Evolutionary conservation across 1,140 invertebrate genomes (phyloP), one percentile per base, ranked within the genome.

Genomic region (Glossosoma conforme): DNA sequence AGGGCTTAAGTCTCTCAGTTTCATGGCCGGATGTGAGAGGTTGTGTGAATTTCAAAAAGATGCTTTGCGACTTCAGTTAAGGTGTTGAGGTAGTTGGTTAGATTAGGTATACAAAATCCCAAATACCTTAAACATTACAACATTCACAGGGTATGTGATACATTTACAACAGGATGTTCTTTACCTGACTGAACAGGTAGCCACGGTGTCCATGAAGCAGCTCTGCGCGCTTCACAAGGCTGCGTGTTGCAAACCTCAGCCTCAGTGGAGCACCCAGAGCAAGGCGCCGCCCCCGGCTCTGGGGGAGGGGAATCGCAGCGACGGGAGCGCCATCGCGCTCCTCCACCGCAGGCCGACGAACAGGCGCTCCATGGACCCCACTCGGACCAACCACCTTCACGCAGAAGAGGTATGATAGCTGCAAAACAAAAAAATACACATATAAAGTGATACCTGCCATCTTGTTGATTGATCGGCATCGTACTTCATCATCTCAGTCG

Each of bases 201-300:
- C 88, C 89, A 93, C 0, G 82, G 83, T 0, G 88, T 89, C 87
- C 88, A 91, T 1, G 77, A 64, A 0, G 82, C 83, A 0, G 81
- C 73, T 54, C 81, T 81, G 41, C 78, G 78, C 56, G 86, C 82
- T 0, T 77, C 68, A 56, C 90, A 93, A 1, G 77, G 62, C 11
- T 82, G 70, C 37, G 76, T 71, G 35, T 89, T 87, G 64, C 91
- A 93, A 1, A 76, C 68, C 51, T 83, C 78, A 28, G 81, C 76
- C 63, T 86, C 77, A 1, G 74, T 62, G 8, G 77, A 68, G 50
- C 82, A 83, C 0, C 91, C 91, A 0, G 78, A 76, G 50, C 81
- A 84, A 41, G 72, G 69, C 2, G 65, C 64, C 4, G 73, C 42
- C 3, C 40, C 49, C 65, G 14, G 62, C 40, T 0, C 67, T 65